phyloP scores from a whole-genome alignment of 35 echinoderm and acorn worm species.

The Strongylocentrotus purpuratus region DNA sequence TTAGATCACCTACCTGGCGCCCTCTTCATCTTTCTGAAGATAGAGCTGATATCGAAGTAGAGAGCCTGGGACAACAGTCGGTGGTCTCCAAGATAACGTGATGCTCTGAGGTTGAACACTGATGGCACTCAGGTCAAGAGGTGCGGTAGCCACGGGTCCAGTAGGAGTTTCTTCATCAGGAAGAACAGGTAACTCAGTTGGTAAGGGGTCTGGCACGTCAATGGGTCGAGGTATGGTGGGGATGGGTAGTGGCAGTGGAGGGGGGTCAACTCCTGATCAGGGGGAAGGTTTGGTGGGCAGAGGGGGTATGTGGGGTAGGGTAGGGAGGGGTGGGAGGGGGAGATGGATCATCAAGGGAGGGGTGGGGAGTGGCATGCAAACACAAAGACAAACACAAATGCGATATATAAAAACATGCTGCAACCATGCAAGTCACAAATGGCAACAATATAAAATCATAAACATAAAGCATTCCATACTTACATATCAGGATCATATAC shows the following conservation, averaged over 20 bases:
- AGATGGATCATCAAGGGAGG: not conserved
- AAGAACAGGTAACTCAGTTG: conserved; percentile 24
- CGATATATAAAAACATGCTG: conserved; percentile 13
- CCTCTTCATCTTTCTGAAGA: conserved; percentile 1
- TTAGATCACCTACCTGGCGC: conserved; percentile 5
- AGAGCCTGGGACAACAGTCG: not conserved
- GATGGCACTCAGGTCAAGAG: conserved; percentile 30
- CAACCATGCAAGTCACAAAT: conserved; percentile 2
- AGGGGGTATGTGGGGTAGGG: not conserved
- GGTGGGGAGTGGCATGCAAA: conserved; percentile 22
- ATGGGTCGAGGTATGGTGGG: not conserved
- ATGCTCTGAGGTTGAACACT: conserved; percentile 47
- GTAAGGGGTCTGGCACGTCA: not conserved
- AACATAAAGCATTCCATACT: conserved; percentile 27
- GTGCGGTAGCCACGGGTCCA: conserved; percentile 47
- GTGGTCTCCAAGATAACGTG: conserved; percentile 43
- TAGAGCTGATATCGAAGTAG: conserved; percentile 41
- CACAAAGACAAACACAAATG: not conserved
- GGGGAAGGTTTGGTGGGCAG: not conserved
- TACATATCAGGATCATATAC: not conserved
- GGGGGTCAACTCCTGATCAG: conserved; percentile 14
- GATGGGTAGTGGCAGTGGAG: not conserved
- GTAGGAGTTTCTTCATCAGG: conserved; percentile 10
- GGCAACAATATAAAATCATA: not conserved
- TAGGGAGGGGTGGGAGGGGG: not conserved